Evolutionary conservation across 53 echinoderm and acorn worm genomes (phyloP), one percentile per base, ranked within the genome.

Genomic region (Crossaster papposus): DNA sequence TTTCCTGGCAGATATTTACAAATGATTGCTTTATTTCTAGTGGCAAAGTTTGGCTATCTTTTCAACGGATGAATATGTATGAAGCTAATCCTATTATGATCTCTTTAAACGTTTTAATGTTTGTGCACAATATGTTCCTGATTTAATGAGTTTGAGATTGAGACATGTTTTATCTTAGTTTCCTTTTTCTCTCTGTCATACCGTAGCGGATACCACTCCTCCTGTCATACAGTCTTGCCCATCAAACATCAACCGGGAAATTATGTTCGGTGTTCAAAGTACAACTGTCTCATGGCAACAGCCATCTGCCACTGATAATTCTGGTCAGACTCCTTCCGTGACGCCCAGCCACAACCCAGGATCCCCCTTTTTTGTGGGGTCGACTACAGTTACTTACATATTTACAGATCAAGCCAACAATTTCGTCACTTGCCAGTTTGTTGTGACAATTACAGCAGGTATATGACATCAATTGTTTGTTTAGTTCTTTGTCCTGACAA

Each of bases 271-370:
- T 35, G 74, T 73, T 14, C 30, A 90, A 82, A 75, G 89, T 30
- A 70, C 79, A 1, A 20, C 55, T n/a, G 88, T 96, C 6, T 82
- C 83, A 37, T 96, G 81, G 89, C 81, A 24, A 4, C 78, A 80
- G 77, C 94, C 94, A n/a, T 54, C 85, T 7, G 94, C 96, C 36
- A 70, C 79, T 3, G 96, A 96, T 79, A 91, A 93, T 73, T 94
- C 94, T 51, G 88, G 92, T 26, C 80, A 78, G 79, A 77, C 91
- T 14, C 75, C 89, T 10, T 28, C 52, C 14, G 85, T 92, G 50
- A 77, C 55, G 38, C 23, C 62, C 22, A 77, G 80, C 26, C 82
- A 91, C 54, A 75, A 26, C 64, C 84, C 94, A 3, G 96, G 96
- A 29, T 88, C 87, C 51, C 72, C 51, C n/a, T 96, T 94, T 83